Evolutionary conservation across 2,113 vertebrate genomes (phyloP).

Genomic region (Ictalurus furcatus): DNA sequence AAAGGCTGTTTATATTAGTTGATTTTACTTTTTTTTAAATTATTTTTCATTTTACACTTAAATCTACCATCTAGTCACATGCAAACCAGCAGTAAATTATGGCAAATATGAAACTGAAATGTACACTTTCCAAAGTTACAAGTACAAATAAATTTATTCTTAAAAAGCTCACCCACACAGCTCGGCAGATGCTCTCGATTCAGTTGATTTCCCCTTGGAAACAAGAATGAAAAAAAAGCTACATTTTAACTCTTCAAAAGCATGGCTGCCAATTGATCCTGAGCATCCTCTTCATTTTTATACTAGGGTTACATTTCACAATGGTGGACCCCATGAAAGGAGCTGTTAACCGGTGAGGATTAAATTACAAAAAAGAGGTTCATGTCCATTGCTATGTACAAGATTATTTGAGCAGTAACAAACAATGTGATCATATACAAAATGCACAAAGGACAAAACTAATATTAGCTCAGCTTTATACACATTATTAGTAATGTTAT

Average conservation of each 20-base stretch:
- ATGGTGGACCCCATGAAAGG: slow-evolving; percentile 3
- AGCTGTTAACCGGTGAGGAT: slow-evolving; percentile 3
- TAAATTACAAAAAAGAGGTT: slow-evolving; percentile 1
- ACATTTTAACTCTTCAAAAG: slow-evolving; percentile 37
- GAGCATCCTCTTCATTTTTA: slow-evolving; percentile 37
- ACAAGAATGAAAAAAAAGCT: slow-evolving; percentile 55
- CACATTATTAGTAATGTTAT: not conserved
- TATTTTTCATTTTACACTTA: not conserved
- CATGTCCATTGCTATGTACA: not conserved
- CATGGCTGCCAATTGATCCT: slow-evolving; percentile 30
- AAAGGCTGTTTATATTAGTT: not conserved
- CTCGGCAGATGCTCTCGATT: slow-evolving; percentile 79
- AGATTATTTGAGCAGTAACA: not conserved
- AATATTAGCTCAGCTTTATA: not conserved
- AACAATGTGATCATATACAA: not conserved
- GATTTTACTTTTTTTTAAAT: not conserved
- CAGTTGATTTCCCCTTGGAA: slow-evolving; percentile 81
- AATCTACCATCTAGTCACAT: slow-evolving; percentile 16
- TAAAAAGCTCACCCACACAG: slow-evolving; percentile 70
- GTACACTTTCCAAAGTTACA: slow-evolving; percentile 29
- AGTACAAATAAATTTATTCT: slow-evolving; percentile 34
- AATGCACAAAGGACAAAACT: not conserved
- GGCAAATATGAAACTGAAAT: not conserved
- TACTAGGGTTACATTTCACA: slow-evolving; percentile 16
- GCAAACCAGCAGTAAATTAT: slow-evolving; percentile 18